These are phyloP conservation scores for Adelosebastes latens DNA, from an alignment of 2,797 vertebrate genomes.

Conservation along the genomic window DNA sequence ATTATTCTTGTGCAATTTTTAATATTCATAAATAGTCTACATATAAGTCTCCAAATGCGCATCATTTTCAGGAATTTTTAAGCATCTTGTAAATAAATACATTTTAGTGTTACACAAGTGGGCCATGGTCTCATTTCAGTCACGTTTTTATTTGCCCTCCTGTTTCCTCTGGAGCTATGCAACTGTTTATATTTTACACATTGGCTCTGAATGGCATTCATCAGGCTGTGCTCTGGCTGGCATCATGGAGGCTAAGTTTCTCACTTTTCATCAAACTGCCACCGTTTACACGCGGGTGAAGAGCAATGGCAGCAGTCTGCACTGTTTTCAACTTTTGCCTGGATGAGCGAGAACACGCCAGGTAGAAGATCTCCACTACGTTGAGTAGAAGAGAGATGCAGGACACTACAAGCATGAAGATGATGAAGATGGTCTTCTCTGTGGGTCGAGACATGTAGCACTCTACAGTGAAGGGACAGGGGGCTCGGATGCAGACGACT, in stretches of 20 bases:
- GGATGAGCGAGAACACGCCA: slow-evolving; percentile 84
- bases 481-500: slow-evolving; percentile 87
- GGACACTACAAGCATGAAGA: slow-evolving; percentile 94
- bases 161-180: neutral
- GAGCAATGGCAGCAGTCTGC: neutral
- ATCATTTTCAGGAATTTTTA: neutral
- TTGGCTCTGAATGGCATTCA: neutral
- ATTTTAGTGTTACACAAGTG: neutral
- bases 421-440: slow-evolving; percentile 97
- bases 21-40: neutral
- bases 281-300: slow-evolving; percentile 26
- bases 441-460: slow-evolving; percentile 97
- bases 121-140: neutral
- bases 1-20: neutral
- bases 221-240: slow-evolving; percentile 45
- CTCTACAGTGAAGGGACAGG: slow-evolving; percentile 94
- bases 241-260: slow-evolving; percentile 36
- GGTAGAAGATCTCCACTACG: slow-evolving; percentile 91
- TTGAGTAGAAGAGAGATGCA: slow-evolving; percentile 91
- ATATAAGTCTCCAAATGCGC: neutral
- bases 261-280: slow-evolving; percentile 31
- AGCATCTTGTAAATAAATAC: slow-evolving; percentile 38
- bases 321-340: slow-evolving; percentile 14
- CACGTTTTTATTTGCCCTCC: neutral
- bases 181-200: neutral